Conservation (phyloP, 1,140 invertebrate genomes). For the Nephotettix cincticeps region DNA sequence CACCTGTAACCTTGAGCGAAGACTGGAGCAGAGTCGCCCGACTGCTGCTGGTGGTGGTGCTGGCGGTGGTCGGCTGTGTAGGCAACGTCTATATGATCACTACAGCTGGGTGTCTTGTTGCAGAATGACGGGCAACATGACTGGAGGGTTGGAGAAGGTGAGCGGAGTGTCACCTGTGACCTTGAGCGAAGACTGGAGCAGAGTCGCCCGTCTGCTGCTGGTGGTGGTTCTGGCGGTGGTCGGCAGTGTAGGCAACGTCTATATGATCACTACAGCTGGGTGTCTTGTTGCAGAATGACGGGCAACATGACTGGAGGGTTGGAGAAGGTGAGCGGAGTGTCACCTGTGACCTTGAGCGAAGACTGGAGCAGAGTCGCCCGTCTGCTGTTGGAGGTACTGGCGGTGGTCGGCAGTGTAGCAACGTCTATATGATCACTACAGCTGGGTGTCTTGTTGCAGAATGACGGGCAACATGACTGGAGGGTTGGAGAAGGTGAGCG, state of each 20-base stretch:
- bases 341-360: constrained; percentile 58
- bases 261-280: constrained; percentile 73
- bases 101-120: constrained; percentile 57
- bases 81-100: constrained; percentile 76
- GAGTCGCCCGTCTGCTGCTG: constrained; percentile 63
- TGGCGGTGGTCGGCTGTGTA: constrained; percentile 65
- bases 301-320: constrained; percentile 65
- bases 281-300: constrained; percentile 61
- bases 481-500: constrained; percentile 23
- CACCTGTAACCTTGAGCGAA: constrained; percentile 59
- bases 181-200: constrained; percentile 64
- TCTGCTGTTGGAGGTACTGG: not conserved
- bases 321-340: constrained; percentile 26
- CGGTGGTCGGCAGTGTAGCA: not conserved
- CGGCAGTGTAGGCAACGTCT: constrained; percentile 71
- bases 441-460: constrained; percentile 38
- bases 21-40: constrained; percentile 68
- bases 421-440: not conserved
- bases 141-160: constrained; percentile 16
- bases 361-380: constrained; percentile 57
- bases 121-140: not conserved
- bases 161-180: constrained; percentile 53
- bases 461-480: not conserved
- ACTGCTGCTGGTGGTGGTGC: constrained; percentile 61
- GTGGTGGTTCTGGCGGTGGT: constrained; percentile 62